A percentile compares a stretch with the other conserved stretches of the same genome.
Evolutionary conservation across 2,113 vertebrate species (phyloP).

Genomic region (Caracal caracal): DNA sequence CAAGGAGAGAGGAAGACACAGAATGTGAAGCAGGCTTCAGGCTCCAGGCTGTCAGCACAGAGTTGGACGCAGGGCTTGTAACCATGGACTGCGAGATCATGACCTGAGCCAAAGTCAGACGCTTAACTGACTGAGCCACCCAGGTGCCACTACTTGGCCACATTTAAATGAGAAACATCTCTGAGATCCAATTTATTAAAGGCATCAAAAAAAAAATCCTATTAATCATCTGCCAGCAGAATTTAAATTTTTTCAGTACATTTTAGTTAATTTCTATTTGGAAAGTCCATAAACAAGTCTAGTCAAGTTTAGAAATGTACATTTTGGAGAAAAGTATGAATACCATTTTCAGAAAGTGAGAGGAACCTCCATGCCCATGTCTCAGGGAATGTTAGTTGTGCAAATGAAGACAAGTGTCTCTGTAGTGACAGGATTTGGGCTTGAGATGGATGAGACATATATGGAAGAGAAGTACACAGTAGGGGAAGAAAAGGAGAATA

Average conservation of each 20-base stretch:
- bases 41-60: no score
- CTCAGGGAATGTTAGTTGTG: background rate
- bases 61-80: no score
- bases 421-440: background rate
- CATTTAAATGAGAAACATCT: background rate
- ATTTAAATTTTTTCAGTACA: background rate
- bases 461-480: background rate
- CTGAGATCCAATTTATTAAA: background rate
- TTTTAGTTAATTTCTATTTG: background rate
- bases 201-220: background rate
- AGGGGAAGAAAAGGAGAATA: background rate
- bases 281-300: background rate
- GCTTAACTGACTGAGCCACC: no score
- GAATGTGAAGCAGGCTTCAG: no score
- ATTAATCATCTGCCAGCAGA: background rate
- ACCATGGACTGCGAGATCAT: no score
- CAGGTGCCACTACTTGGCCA: background rate
- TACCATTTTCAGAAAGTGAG: background rate
- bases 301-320: background rate
- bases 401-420: background rate
- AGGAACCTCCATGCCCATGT: no score
- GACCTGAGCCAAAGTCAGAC: no score
- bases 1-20: no score
- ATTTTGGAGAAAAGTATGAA: background rate
- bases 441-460: background rate